These are phyloP conservation scores for Pseudonaja textilis DNA, from an alignment of 2,113 vertebrate species.

Conservation along the genomic window DNA sequence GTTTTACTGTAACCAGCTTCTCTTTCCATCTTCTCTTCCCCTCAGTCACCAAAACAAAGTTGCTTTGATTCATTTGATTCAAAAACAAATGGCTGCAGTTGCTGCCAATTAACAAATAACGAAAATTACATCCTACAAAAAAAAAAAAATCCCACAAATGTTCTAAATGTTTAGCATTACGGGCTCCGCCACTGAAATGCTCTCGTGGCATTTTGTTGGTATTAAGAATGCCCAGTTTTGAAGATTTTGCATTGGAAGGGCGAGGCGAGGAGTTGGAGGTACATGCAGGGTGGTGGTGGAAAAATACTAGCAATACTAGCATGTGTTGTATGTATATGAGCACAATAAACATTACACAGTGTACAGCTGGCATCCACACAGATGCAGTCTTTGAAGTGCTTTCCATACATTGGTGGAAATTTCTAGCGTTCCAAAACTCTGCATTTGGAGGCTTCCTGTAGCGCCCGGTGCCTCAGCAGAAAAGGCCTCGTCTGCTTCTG, in stretches of 20 bases:
- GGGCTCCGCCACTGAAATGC: background rate
- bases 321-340: background rate
- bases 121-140: background rate
- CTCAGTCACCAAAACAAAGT: background rate
- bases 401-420: no score
- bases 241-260: no score
- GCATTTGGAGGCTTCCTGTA: rapidly evolving
- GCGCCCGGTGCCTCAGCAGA: background rate
- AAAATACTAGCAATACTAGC: background rate
- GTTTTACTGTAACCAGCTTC: background rate
- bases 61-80: no score
- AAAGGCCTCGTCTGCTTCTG: background rate
- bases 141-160: background rate
- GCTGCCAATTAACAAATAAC: background rate
- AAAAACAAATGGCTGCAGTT: background rate
- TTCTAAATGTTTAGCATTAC: background rate
- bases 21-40: background rate
- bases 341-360: no score
- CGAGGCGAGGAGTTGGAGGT: background rate
- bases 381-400: no score
- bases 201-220: background rate
- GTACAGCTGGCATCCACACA: no score
- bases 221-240: background rate
- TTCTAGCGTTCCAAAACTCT: no score
- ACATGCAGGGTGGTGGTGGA: background rate